These are phyloP conservation scores for Osmoderma eremita DNA, from an alignment of 2,888 invertebrate species.

Conservation along the genomic window DNA sequence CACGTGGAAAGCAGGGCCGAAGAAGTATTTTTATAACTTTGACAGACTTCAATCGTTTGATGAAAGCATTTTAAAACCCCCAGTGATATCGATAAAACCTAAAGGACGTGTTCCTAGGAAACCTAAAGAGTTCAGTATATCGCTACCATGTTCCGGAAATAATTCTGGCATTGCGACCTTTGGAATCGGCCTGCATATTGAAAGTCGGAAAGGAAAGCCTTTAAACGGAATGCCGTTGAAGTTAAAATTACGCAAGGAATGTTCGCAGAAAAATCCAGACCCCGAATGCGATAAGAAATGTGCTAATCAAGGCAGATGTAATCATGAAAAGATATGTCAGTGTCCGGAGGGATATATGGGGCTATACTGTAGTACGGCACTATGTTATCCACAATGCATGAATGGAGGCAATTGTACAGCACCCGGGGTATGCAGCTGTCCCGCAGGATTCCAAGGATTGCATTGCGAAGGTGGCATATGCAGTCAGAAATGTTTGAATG, in stretches of 20 bases:
- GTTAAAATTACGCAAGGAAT: slow-evolving; percentile 90
- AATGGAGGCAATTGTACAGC: slow-evolving; percentile 93
- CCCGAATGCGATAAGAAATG: slow-evolving; percentile 90
- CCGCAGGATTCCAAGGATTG: slow-evolving; percentile 88
- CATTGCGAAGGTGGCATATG: slow-evolving; percentile 96
- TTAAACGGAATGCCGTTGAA: slow-evolving; percentile 88
- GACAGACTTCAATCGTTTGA: slow-evolving; percentile 86
- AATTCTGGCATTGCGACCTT: slow-evolving; percentile 88
- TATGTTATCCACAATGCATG: slow-evolving; percentile 93
- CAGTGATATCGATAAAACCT: slow-evolving; percentile 87
- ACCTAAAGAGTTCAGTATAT: slow-evolving; percentile 90
- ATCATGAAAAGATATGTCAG: slow-evolving; percentile 84
- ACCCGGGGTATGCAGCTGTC: slow-evolving; percentile 88
- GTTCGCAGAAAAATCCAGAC: slow-evolving; percentile 92
- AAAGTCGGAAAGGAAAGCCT: slow-evolving; percentile 80
- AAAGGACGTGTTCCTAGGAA: slow-evolving; percentile 86
- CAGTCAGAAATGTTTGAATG: slow-evolving; percentile 89
- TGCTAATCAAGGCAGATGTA: slow-evolving; percentile 86
- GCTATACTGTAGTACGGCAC: slow-evolving; percentile 86
- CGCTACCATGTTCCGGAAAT: slow-evolving; percentile 87
- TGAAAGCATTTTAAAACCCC: slow-evolving; percentile 83
- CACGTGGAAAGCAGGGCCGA: slow-evolving; percentile 86
- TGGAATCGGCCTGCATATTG: slow-evolving; percentile 85
- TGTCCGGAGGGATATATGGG: slow-evolving; percentile 93
- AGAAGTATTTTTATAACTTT: slow-evolving; percentile 87